Percentiles rank a stretch among this genome's conserved stretches.
These are phyloP conservation scores for Anticlea derivata DNA, from an alignment of 2,888 invertebrate species.

Conservation along the genomic window DNA sequence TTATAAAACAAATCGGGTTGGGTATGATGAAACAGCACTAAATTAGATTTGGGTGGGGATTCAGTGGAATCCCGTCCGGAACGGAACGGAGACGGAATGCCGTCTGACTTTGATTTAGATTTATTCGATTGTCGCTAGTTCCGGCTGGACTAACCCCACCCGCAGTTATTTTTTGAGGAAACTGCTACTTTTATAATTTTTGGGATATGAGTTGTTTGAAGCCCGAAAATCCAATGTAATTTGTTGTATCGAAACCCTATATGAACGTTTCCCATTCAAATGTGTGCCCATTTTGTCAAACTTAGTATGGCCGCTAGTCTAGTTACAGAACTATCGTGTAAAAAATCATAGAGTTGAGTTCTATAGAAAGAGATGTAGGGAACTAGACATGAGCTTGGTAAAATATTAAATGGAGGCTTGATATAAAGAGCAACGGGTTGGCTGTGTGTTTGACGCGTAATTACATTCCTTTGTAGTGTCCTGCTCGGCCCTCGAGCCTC, in stretches of 20 bases:
- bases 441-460: conserved; percentile 67
- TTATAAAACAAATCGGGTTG: too few species aligned
- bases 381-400: conserved; percentile 9
- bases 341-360: too few species aligned
- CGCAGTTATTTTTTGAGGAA: conserved; percentile 37
- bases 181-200: conserved; percentile 49
- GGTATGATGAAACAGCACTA: conserved; percentile 13
- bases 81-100: too few species aligned
- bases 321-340: too few species aligned
- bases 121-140: conserved; percentile 60
- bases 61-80: conserved; percentile 35
- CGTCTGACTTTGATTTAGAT: conserved; percentile 65
- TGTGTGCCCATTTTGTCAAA: too few species aligned
- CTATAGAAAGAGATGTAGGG: too few species aligned
- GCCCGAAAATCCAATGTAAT: background rate
- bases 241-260: too few species aligned
- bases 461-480: conserved; percentile 72
- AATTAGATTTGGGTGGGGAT: conserved; percentile 31
- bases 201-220: conserved; percentile 2
- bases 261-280: too few species aligned
- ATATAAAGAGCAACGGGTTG: conserved; percentile 50
- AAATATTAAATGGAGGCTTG: conserved; percentile 29
- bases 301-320: too few species aligned
- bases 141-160: conserved; percentile 47
- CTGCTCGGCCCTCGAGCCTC: conserved; percentile 36